Evolutionary conservation across 2,797 vertebrate species (phyloP), one percentile per base, ranked within the genome.

Genomic region (Cynodonichthys magdalenae): DNA sequence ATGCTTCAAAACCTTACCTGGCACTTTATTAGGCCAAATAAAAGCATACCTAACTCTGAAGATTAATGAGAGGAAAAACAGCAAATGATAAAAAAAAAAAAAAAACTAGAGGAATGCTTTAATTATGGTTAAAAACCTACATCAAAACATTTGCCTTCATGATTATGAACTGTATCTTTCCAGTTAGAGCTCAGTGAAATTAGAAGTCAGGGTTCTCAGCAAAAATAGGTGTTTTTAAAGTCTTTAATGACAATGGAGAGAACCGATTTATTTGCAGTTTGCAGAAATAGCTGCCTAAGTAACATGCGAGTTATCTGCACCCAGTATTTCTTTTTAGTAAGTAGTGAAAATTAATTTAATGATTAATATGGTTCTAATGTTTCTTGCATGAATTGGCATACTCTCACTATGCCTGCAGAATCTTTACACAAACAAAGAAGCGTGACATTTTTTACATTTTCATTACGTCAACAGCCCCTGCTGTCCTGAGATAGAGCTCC

Each of bases 401-500:
- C 71, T 82, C 57, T 63, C 79, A 67, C 64, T 54, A 64, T 69
- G 64, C 72, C 48, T 42, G 64, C 61, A 42, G 73, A 77, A 69
- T 80, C 78, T 69, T 65, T 59, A 54, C 66, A 84, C 76, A 85
- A 89, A 85, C 75, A 89, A 85, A 80, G 65, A 87, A 85, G 79
- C 82, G 66, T 81, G 82, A 56, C 82, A 85, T 89, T 87, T 80
- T 56, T 71, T 79, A 79, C 78, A 76, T 83, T 87, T 82, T 78
- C 64, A 86, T 86, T 80, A 83, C 53, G 80, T 78, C 49, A 71
- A 14, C 73, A 63, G 65, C 68, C 77, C 74, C 81, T 86, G 78
- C 66, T 69, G 77, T 79, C 63, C 60, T 53, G 67, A 87, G 87
- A 87, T 85, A 82, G 51, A 58, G 67, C 66, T 63, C 52, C 56